phyloP scores from a whole-genome alignment of 2,113 vertebrate genomes.

The Oceanodroma tethys region DNA sequence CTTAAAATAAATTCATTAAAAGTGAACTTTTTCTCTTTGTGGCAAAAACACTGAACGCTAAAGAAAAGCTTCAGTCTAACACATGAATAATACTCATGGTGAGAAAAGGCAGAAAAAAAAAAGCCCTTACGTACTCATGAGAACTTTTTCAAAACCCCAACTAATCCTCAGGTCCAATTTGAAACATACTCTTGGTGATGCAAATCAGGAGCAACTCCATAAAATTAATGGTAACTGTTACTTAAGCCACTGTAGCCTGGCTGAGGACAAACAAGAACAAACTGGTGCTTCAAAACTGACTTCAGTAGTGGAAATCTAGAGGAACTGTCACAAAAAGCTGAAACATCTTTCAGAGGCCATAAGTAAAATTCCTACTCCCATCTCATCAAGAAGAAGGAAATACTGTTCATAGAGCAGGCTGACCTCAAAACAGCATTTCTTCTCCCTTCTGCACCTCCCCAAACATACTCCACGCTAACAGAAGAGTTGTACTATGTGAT shows the following conservation, averaged over 20 bases:
- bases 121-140: neutral
- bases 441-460: neutral
- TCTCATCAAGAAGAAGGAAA: neutral
- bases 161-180: slow-evolving; percentile 40
- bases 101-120: slow-evolving; percentile 14
- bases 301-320: neutral
- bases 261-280: neutral
- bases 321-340: neutral
- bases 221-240: slow-evolving; percentile 32
- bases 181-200: slow-evolving; percentile 21
- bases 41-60: slow-evolving; percentile 47
- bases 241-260: neutral
- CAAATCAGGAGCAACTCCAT: slow-evolving; percentile 26
- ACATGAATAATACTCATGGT: slow-evolving; percentile 12
- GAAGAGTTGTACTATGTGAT: neutral
- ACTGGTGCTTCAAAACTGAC: neutral
- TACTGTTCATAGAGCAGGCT: neutral
- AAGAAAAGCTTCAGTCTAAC: slow-evolving; percentile 52
- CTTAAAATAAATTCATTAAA: slow-evolving; percentile 60
- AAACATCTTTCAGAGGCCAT: neutral
- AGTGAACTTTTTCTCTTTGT: slow-evolving; percentile 62
- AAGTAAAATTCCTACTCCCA: neutral
- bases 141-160: slow-evolving; percentile 16
- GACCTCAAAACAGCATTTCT: neutral
- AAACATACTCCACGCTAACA: neutral